phyloP scores from a whole-genome alignment of 2,888 invertebrate genomes.

The Polydrusus cervinus region DNA sequence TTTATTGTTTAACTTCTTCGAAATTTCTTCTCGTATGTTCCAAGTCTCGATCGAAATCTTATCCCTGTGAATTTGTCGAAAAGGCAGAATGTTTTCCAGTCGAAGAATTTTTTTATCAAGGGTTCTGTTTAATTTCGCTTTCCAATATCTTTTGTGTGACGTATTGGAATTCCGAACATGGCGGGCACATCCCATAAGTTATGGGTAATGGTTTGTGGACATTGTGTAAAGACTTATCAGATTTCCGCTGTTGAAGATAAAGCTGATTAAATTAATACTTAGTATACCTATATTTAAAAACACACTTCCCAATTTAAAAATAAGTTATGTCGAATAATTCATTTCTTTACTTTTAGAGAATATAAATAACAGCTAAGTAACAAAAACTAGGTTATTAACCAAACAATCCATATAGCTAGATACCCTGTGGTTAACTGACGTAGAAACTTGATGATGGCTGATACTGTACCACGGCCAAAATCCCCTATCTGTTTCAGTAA shows the following conservation, averaged over 20 bases:
- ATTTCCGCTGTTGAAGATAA: slow-evolving; percentile 32
- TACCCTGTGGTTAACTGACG: no score
- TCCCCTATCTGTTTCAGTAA: no score
- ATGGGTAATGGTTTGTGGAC: slow-evolving; percentile 35
- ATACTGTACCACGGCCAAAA: no score
- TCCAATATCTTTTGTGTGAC: slow-evolving; percentile 39
- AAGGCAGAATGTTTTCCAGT: slow-evolving; percentile 37
- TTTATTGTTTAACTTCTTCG: slow-evolving; percentile 49
- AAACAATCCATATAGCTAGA: no score
- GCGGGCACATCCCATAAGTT: slow-evolving; percentile 41
- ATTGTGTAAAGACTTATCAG: slow-evolving; percentile 37
- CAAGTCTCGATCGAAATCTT: slow-evolving; percentile 41
- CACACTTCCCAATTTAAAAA: no score
- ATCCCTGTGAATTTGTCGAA: slow-evolving; percentile 46
- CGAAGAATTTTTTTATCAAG: slow-evolving; percentile 23
- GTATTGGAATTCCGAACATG: slow-evolving; percentile 37
- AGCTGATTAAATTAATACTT: no score
- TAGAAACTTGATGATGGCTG: no score
- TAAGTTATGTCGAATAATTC: no score
- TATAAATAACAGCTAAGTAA: no score
- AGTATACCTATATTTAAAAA: no score
- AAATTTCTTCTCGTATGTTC: slow-evolving; percentile 31
- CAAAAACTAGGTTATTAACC: no score
- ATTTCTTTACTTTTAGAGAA: no score
- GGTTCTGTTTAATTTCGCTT: slow-evolving; percentile 31